These are phyloP conservation scores for Gadus macrocephalus DNA, from an alignment of 2,113 vertebrate genomes.

Conservation along the genomic window DNA sequence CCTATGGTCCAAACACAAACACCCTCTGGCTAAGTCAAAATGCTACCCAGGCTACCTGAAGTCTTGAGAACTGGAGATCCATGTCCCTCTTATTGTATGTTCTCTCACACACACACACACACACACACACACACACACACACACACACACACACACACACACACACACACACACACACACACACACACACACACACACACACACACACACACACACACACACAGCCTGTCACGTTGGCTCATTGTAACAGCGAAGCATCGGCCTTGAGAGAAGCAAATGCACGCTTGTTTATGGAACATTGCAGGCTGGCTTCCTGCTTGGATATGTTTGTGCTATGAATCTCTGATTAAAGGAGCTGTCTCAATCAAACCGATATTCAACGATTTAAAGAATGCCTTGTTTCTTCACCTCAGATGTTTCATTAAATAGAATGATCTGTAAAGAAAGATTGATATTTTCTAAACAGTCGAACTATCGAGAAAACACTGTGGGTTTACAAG, in stretches of 20 bases:
- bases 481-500: too few species aligned
- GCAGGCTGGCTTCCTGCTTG: too few species aligned
- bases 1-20: conserved; percentile 18
- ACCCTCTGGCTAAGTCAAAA: conserved; percentile 23
- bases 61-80: conserved; percentile 10
- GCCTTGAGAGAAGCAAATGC: conserved; percentile 21
- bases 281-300: not conserved
- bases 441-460: too few species aligned
- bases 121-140: not conserved
- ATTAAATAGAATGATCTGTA: too few species aligned
- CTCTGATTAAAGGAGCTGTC: not conserved
- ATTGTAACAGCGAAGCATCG: conserved; percentile 6
- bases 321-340: too few species aligned
- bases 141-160: conserved; percentile 3
- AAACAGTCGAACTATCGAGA: too few species aligned
- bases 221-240: conserved; percentile 26
- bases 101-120: not conserved
- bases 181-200: conserved; percentile 1
- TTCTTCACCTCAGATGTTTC: too few species aligned
- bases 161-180: not conserved
- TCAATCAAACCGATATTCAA: conserved; percentile 10
- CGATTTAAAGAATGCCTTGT: not conserved
- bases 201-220: conserved; percentile 1
- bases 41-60: conserved; percentile 36
- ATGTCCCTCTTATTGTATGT: not conserved